Conservation (phyloP, 2,113 vertebrate genomes). For the Nycticorax nycticorax region DNA sequence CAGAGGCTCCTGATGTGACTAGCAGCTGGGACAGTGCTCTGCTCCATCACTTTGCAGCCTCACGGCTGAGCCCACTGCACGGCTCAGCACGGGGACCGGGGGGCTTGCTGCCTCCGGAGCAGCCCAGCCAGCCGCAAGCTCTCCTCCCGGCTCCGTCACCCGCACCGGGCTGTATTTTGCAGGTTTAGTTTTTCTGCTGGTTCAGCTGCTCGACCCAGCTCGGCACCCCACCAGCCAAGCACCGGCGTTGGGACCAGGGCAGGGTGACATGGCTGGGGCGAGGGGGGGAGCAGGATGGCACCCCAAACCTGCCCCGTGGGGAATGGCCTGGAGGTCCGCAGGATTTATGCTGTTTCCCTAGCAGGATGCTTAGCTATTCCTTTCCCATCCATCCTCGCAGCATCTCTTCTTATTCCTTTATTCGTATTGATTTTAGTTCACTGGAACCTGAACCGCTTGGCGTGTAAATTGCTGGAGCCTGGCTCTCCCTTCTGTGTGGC, state of each 20-base stretch:
- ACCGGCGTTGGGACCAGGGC: fast-evolving
- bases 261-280: fast-evolving
- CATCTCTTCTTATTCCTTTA: slow-evolving; percentile 35
- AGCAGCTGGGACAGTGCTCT: neutral
- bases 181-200: neutral
- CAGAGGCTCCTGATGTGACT: neutral
- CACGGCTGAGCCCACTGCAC: neutral
- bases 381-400: neutral
- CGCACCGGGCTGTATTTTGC: fast-evolving
- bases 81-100: fast-evolving
- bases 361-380: neutral
- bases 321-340: neutral
- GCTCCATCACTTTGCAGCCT: neutral
- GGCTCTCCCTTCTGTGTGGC: neutral
- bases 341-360: neutral
- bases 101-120: neutral
- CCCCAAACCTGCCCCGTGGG: neutral
- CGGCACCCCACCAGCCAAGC: neutral
- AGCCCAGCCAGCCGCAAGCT: neutral
- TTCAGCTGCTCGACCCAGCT: neutral
- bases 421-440: slow-evolving; percentile 43
- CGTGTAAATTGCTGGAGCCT: neutral
- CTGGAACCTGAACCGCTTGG: neutral
- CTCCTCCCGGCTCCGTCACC: neutral
- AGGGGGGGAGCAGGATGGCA: fast-evolving